These are phyloP conservation scores for Bombus pyrosoma DNA, from an alignment of 1,140 invertebrate genomes.

Conservation along the genomic window DNA sequence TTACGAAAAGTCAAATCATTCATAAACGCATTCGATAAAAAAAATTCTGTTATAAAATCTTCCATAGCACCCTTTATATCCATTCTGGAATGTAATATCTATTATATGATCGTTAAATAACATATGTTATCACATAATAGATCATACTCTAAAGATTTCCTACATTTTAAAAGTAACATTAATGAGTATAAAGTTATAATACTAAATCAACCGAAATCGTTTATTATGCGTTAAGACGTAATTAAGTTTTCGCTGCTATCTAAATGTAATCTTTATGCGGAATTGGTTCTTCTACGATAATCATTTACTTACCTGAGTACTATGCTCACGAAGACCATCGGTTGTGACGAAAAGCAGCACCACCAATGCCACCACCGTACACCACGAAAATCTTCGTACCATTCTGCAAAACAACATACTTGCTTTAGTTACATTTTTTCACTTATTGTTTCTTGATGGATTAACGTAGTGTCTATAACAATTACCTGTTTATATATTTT, in stretches of 20 bases:
- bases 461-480: neutral
- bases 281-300: neutral
- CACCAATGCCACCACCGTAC: constrained; percentile 68
- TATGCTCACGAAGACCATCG: constrained; percentile 74
- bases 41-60: neutral
- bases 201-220: neutral
- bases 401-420: constrained; percentile 73
- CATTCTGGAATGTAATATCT: neutral
- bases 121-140: neutral
- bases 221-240: neutral
- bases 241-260: neutral
- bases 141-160: neutral
- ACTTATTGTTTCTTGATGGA: neutral
- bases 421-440: neutral
- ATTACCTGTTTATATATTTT: neutral
- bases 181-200: neutral
- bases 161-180: neutral
- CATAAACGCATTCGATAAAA: neutral
- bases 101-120: neutral
- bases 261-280: neutral
- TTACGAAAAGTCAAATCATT: too few relatives aligned
- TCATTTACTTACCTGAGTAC: constrained; percentile 70
- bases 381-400: constrained; percentile 74
- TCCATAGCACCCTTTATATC: neutral
- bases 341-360: constrained; percentile 71